phyloP scores from a whole-genome alignment of 1,140 invertebrate species.

The Philotrypesis tridentata region DNA sequence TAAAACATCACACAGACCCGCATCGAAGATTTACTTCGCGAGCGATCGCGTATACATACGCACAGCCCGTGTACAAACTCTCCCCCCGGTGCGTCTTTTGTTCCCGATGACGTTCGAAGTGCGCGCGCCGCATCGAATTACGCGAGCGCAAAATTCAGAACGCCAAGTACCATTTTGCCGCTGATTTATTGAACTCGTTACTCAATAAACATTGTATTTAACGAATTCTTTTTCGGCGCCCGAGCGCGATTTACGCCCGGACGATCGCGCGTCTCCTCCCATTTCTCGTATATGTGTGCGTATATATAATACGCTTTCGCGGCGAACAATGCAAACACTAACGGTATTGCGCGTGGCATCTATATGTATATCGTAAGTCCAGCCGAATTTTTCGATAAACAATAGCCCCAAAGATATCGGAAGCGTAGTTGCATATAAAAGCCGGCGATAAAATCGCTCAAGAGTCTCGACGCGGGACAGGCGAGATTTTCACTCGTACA shows the following conservation, averaged over 20 bases:
- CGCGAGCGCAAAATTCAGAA: background rate
- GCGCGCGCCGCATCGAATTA: constrained; percentile 1
- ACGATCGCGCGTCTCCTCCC: background rate
- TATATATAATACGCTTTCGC: background rate
- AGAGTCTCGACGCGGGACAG: no score
- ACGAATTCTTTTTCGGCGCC: background rate
- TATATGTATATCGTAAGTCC: no score
- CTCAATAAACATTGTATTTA: background rate
- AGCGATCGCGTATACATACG: background rate
- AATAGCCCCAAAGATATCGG: no score
- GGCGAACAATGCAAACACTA: background rate
- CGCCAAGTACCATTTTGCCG: no score
- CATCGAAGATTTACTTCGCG: background rate
- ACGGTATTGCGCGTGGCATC: no score
- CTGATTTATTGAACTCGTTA: background rate
- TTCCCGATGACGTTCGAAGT: background rate
- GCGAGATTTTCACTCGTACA: no score
- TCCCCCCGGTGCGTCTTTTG: background rate
- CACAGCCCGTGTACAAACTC: no score
- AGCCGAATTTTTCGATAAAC: background rate
- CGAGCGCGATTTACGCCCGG: background rate
- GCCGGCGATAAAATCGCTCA: background rate
- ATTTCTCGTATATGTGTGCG: background rate
- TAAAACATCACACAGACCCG: background rate
- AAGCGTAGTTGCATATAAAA: background rate